These are phyloP conservation scores for Taurulus bubalis DNA, from an alignment of 2,113 vertebrate genomes.

Conservation along the genomic window DNA sequence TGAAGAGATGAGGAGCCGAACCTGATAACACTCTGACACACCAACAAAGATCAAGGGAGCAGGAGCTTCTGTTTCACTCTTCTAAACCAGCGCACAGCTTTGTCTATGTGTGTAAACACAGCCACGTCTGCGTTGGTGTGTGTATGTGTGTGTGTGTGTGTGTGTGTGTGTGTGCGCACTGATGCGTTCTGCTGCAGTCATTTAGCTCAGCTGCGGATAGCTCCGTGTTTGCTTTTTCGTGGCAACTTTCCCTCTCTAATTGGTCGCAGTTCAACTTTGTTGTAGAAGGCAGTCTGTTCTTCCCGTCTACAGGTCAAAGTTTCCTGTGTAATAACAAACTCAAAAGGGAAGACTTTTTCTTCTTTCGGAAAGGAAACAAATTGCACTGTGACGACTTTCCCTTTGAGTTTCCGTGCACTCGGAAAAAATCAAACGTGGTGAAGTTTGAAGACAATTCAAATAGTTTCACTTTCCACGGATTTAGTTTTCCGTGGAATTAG, in stretches of 20 bases:
- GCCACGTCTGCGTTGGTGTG: not conserved
- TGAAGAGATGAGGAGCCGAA: not conserved
- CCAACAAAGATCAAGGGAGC: slow-evolving; percentile 23
- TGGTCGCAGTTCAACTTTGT: slow-evolving; percentile 67
- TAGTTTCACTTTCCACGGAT: not conserved
- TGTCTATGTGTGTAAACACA: not conserved
- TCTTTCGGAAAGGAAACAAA: slow-evolving; percentile 24
- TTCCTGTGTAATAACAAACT: slow-evolving; percentile 35
- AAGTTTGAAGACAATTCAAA: not conserved
- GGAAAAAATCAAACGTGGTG: not conserved
- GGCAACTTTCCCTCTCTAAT: slow-evolving; percentile 65
- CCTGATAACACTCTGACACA: slow-evolving; percentile 6
- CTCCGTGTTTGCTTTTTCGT: slow-evolving; percentile 46
- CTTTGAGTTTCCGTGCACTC: slow-evolving; percentile 13
- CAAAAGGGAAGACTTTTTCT: not conserved
- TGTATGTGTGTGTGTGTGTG: not conserved
- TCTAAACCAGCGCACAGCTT: slow-evolving; percentile 6
- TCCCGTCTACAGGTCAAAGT: slow-evolving; percentile 42
- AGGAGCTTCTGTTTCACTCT: slow-evolving; percentile 12
- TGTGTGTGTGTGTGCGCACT: slow-evolving; percentile 7
- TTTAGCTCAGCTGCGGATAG: slow-evolving; percentile 39
- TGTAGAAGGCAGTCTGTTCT: slow-evolving; percentile 36
- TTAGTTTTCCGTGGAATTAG: not conserved
- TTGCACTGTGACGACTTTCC: slow-evolving; percentile 16
- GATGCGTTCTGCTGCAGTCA: slow-evolving; percentile 39